A percentile compares a stretch with the other conserved stretches of the same genome.
Evolutionary conservation across 2,797 vertebrate genomes (phyloP).

Genomic region (Parambassis ranga): DNA sequence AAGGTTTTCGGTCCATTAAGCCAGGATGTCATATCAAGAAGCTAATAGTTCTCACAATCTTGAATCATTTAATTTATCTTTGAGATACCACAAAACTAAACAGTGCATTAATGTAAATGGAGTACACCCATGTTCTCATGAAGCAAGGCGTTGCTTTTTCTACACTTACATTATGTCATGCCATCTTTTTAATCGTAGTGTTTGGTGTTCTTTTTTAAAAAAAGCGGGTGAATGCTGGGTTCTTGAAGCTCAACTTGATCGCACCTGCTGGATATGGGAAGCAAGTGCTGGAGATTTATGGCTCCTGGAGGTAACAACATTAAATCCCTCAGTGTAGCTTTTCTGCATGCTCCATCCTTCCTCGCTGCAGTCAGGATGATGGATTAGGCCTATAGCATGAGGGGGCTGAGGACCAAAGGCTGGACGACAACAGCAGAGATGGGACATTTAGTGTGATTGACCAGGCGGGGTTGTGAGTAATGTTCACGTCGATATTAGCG

Average conservation of each 20-base stretch:
- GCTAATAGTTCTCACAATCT: neutral
- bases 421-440: constrained; percentile 23
- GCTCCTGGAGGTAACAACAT: constrained; percentile 43
- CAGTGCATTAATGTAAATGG: neutral
- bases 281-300: constrained; percentile 48
- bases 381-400: constrained; percentile 47
- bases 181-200: neutral
- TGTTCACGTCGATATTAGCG: constrained; percentile 19
- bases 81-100: neutral
- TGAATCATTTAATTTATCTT: neutral
- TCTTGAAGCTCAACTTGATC: constrained; percentile 17
- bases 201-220: constrained; percentile 5
- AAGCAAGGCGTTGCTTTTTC: no score
- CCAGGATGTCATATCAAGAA: constrained; percentile 8
- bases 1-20: neutral
- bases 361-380: constrained; percentile 61
- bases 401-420: constrained; percentile 19
- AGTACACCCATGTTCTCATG: neutral
- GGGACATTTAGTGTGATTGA: constrained; percentile 44
- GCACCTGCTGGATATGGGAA: constrained; percentile 27
- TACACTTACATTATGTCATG: neutral
- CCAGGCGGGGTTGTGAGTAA: constrained; percentile 29
- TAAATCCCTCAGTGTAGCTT: constrained; percentile 32
- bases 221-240: neutral
- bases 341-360: constrained; percentile 33